Evolutionary conservation across 1,140 invertebrate genomes (phyloP).

Genomic region (Aphelinus certus): DNA sequence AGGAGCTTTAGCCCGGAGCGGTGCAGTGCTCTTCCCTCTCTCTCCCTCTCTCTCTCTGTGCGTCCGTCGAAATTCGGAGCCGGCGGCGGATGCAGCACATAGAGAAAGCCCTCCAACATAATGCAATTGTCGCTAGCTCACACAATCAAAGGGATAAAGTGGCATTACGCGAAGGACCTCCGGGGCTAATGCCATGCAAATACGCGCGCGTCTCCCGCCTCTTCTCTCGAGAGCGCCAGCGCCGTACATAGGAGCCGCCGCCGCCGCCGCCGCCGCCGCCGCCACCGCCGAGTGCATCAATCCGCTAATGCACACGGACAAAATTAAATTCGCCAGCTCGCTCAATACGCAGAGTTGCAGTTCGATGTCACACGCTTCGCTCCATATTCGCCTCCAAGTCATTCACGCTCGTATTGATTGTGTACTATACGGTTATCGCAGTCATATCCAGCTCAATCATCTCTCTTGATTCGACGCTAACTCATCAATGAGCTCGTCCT

Average conservation of each 20-base stretch:
- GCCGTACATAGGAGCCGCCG: no score
- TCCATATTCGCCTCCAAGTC: no score
- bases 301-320: slow-evolving; percentile 44
- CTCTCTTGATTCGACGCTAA: no score
- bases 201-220: slow-evolving; percentile 33
- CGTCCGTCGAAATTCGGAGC: neutral
- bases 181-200: slow-evolving; percentile 51
- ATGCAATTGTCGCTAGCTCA: slow-evolving; percentile 34
- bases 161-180: slow-evolving; percentile 30
- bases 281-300: slow-evolving; percentile 43
- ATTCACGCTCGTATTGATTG: no score
- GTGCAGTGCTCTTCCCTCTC: neutral
- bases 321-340: slow-evolving; percentile 5
- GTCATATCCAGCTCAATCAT: no score
- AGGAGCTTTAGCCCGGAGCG: slow-evolving; percentile 18
- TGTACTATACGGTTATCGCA: no score
- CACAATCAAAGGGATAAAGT: slow-evolving; percentile 39
- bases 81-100: neutral
- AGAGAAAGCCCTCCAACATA: neutral
- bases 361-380: no score
- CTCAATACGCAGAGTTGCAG: no score
- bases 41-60: neutral
- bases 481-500: no score
- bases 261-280: neutral
- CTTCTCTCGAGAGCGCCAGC: no score